Conservation (phyloP, 2,888 invertebrate species). For the Busseola fusca region DNA sequence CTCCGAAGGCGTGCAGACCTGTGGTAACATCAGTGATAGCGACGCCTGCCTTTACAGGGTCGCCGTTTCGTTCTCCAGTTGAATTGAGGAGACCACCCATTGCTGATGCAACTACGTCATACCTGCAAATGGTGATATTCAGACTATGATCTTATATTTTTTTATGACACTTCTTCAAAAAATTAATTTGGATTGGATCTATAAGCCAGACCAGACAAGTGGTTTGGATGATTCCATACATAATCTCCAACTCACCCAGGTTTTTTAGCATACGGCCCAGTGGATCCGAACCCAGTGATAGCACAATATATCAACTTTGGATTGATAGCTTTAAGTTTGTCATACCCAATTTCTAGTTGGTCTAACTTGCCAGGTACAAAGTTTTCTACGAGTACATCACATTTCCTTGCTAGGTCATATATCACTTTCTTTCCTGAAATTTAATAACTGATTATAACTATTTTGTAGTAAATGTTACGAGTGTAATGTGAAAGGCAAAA, state of each 20-base stretch:
- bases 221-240: background rate
- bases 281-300: conserved; percentile 96
- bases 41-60: conserved; percentile 97
- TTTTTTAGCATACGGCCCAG: conserved; percentile 94
- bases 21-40: conserved; percentile 98
- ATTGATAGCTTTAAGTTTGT: conserved; percentile 91
- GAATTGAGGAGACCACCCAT: conserved; percentile 96
- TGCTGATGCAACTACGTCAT: conserved; percentile 98
- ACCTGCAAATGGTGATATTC: conserved; percentile 80
- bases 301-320: conserved; percentile 97
- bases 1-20: conserved; percentile 97
- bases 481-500: background rate
- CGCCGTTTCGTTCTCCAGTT: conserved; percentile 95
- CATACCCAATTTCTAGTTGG: conserved; percentile 93
- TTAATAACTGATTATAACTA: conserved; percentile 7
- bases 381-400: conserved; percentile 97
- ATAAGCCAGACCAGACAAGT: background rate
- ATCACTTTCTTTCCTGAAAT: conserved; percentile 88
- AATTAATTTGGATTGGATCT: no score
- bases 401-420: conserved; percentile 92
- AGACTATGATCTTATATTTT: background rate
- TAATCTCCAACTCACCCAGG: conserved; percentile 90
- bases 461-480: background rate
- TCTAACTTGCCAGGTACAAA: conserved; percentile 97
- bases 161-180: background rate